phyloP scores from a whole-genome alignment of 2,888 invertebrate genomes.

The Pollenia angustigena region DNA sequence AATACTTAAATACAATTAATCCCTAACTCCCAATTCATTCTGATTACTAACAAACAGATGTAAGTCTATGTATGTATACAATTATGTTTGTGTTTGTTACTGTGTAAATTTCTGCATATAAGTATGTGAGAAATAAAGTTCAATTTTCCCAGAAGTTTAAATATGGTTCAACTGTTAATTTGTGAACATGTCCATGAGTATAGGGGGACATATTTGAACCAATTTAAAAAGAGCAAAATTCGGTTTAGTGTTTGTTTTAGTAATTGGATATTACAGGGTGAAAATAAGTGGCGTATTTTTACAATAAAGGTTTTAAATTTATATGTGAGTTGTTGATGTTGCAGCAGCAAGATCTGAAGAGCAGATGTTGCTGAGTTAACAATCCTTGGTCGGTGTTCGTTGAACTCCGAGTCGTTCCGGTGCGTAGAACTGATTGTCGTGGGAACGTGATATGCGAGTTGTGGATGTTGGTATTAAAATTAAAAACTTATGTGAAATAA shows the following conservation, averaged over 20 bases:
- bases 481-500: too few species aligned
- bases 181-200: background rate
- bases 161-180: conserved; percentile 38
- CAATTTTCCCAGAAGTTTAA: conserved; percentile 17
- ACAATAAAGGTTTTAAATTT: too few species aligned
- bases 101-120: background rate
- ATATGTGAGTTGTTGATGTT: too few species aligned
- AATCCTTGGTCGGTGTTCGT: too few species aligned
- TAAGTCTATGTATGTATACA: background rate
- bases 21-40: background rate
- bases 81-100: background rate
- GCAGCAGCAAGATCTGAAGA: too few species aligned
- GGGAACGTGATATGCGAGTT: too few species aligned
- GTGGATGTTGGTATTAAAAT: too few species aligned
- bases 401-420: too few species aligned
- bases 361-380: too few species aligned
- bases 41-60: background rate
- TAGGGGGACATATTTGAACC: background rate
- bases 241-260: background rate
- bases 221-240: background rate
- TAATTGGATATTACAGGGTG: too few species aligned
- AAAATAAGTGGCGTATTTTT: too few species aligned
- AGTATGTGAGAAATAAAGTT: background rate
- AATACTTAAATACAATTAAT: conserved; percentile 1
- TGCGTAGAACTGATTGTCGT: too few species aligned